A percentile compares a stretch with the other conserved stretches of the same genome.
phyloP scores from a whole-genome alignment of 2,888 invertebrate genomes.

The Eristalis arbustorum region DNA sequence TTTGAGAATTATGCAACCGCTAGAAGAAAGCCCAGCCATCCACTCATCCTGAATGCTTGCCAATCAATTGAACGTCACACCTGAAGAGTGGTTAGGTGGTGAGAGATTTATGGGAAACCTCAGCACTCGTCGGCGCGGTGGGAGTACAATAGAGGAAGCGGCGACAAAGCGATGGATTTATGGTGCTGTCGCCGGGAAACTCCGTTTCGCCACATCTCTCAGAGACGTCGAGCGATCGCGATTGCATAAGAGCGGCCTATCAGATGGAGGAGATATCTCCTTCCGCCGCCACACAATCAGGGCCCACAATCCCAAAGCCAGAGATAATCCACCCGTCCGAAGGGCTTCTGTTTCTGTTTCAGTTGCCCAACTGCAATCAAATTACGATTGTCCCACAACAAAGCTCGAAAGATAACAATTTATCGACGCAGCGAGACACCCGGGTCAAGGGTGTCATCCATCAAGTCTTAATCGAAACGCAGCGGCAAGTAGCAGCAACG shows the following conservation, averaged over 20 bases:
- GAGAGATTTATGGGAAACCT: background rate
- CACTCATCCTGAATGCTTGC: background rate
- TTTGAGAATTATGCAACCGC: background rate
- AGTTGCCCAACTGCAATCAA: background rate
- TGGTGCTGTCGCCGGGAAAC: background rate
- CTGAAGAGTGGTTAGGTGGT: background rate
- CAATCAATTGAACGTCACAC: background rate
- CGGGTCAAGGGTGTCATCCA: constrained; percentile 16
- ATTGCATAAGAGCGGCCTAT: background rate
- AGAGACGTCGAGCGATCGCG: background rate
- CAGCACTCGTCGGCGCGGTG: too few relatives aligned
- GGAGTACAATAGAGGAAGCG: background rate
- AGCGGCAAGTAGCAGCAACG: background rate
- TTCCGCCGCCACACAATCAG: too few relatives aligned
- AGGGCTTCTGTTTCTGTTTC: background rate
- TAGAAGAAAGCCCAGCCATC: background rate
- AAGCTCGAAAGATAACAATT: background rate
- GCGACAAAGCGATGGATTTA: background rate
- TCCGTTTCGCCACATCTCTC: background rate
- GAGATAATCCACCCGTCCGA: background rate
- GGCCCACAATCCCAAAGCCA: background rate
- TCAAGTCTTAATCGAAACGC: background rate
- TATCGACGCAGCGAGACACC: background rate
- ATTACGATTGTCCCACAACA: background rate
- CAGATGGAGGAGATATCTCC: background rate